Percentiles rank a stretch among this genome's conserved stretches.
phyloP scores from a whole-genome alignment of 2,797 vertebrate genomes.

The Darevskia nairensis region DNA sequence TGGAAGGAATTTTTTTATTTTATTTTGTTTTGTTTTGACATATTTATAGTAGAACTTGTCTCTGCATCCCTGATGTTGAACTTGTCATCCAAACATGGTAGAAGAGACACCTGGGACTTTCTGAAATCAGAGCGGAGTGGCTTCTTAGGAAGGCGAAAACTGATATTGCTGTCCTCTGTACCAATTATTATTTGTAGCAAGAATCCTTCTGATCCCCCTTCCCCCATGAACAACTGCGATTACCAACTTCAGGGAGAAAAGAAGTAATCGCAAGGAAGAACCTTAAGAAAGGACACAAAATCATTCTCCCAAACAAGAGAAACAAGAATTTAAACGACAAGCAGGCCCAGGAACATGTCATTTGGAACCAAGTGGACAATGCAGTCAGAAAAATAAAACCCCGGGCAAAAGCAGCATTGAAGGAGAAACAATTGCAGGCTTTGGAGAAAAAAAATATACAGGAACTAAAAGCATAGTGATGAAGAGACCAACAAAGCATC shows the following conservation, averaged over 20 bases:
- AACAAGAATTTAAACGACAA: conserved; percentile 20
- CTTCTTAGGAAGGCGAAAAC: conserved; percentile 13
- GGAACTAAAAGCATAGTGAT: conserved; percentile 11
- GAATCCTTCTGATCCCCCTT: not conserved
- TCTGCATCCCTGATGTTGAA: not conserved
- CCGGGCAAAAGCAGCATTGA: conserved; percentile 3
- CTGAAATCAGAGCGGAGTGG: not conserved
- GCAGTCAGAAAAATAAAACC: conserved; percentile 26
- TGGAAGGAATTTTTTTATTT: too few species aligned
- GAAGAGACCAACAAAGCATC: conserved; percentile 34
- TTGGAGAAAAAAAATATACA: not conserved
- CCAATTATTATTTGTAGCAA: conserved; percentile 9
- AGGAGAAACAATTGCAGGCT: conserved; percentile 8
- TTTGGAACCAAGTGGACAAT: conserved; percentile 23
- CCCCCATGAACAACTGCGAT: not conserved
- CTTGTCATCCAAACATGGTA: not conserved
- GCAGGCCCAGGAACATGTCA: conserved; percentile 9
- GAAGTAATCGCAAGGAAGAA: not conserved
- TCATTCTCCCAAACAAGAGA: not conserved
- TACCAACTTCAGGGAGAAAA: not conserved
- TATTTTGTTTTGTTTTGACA: too few species aligned
- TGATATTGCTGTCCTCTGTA: not conserved
- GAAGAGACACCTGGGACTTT: conserved; percentile 6
- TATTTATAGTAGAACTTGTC: not conserved
- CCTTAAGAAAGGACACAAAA: conserved; percentile 14